Evolutionary conservation across 2,113 vertebrate genomes (phyloP).

Genomic region (Periophthalmodon schlosseri): DNA sequence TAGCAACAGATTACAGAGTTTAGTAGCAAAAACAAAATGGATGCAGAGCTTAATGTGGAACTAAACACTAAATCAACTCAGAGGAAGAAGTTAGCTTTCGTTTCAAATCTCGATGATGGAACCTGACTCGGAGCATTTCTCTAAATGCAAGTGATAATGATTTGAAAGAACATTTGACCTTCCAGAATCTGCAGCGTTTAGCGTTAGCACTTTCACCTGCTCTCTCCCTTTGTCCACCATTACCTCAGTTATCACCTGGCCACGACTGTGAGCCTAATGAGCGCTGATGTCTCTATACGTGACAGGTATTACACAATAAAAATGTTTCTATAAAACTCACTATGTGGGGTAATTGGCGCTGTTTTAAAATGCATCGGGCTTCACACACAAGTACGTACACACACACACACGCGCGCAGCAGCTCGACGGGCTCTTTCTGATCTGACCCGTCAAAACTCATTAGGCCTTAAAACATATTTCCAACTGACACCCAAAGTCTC

Average conservation of each 20-base stretch:
- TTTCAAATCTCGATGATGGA: constrained; percentile 47
- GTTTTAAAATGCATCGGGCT: constrained; percentile 81
- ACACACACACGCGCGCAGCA: constrained; percentile 28
- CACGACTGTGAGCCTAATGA: constrained; percentile 72
- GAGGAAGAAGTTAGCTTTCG: constrained; percentile 18
- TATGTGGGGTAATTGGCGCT: constrained; percentile 79
- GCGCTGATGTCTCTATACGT: constrained; percentile 77
- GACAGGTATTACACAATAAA: constrained; percentile 77
- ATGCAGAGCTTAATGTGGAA: too few species aligned
- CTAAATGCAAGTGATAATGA: constrained; percentile 60
- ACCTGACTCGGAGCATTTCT: constrained; percentile 14
- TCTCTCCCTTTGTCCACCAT: constrained; percentile 55
- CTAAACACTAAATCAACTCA: not conserved
- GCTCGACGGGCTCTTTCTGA: constrained; percentile 68
- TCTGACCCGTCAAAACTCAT: constrained; percentile 80
- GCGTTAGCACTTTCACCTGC: constrained; percentile 56
- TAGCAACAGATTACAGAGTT: too few species aligned
- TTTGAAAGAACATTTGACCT: constrained; percentile 70
- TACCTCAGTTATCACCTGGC: constrained; percentile 65
- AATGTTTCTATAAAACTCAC: constrained; percentile 77
- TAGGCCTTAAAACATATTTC: constrained; percentile 81
- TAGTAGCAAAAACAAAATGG: too few species aligned
- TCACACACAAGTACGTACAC: constrained; percentile 24
- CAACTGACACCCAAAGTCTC: constrained; percentile 79
- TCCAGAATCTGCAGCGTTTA: constrained; percentile 61